A percentile compares a stretch with the other conserved stretches of the same genome.
Conservation (phyloP, 2,888 invertebrate genomes). For the Drosophila demipolita region DNA sequence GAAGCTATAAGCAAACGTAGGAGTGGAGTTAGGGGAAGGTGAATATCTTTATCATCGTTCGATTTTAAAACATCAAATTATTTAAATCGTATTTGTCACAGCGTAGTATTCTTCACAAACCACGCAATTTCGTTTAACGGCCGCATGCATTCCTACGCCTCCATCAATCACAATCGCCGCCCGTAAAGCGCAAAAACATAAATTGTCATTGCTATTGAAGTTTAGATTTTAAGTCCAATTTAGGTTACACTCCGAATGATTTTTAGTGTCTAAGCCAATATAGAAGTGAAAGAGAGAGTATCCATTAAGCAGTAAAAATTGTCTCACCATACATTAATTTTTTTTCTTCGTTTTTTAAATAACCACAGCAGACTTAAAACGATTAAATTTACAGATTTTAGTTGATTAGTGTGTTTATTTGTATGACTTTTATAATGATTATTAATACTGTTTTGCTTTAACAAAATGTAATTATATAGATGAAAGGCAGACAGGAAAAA, state of each 20-base stretch:
- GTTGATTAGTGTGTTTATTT: slow-evolving; percentile 67
- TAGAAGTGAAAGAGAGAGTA: slow-evolving; percentile 50
- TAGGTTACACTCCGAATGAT: slow-evolving; percentile 70
- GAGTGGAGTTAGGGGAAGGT: slow-evolving; percentile 41
- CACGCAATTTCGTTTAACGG: slow-evolving; percentile 43
- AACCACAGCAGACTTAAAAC: slow-evolving; percentile 21
- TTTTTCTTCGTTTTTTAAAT: slow-evolving; percentile 20
- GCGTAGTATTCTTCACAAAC: slow-evolving; percentile 45
- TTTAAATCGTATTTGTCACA: slow-evolving; percentile 15
- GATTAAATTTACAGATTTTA: slow-evolving; percentile 55
- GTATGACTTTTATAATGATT: slow-evolving; percentile 59
- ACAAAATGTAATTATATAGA: slow-evolving; percentile 57
- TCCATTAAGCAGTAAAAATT: slow-evolving; percentile 37
- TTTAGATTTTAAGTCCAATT: slow-evolving; percentile 71
- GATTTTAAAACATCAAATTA: neutral
- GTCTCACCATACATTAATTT: slow-evolving; percentile 19
- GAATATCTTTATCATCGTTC: slow-evolving; percentile 3
- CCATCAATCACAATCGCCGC: slow-evolving; percentile 47
- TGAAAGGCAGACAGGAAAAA: slow-evolving; percentile 42
- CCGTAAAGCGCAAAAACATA: slow-evolving; percentile 57
- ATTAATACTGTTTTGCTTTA: slow-evolving; percentile 53
- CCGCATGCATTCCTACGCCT: slow-evolving; percentile 61
- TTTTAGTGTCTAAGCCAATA: slow-evolving; percentile 62
- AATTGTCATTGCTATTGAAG: slow-evolving; percentile 73
- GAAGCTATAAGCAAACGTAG: slow-evolving; percentile 79